Base-by-base conservation (phyloP, 2,888 invertebrate species). In the Hetaerina titia region DNA sequence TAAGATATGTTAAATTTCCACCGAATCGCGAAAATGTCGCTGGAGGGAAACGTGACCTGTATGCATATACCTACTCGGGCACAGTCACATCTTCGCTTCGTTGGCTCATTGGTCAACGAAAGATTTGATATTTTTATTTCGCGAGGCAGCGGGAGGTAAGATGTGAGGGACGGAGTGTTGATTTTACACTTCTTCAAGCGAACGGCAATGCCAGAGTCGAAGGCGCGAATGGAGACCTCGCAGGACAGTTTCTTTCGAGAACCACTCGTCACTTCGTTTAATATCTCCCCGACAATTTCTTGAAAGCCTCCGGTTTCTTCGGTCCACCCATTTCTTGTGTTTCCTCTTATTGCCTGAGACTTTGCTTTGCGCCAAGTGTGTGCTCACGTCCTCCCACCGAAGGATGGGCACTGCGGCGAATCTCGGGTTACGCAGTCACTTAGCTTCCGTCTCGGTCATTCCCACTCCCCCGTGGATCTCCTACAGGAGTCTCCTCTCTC, bases 371-470 rank as follows among this genome's bases (percentile, higher is more conserved):
- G 57, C 6, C 89, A 58, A 56, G 13, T 57, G 89, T 89, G 89
- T 89, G 56, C 89, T n/a, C 89, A 89, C 15, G 89, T 89, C 89
- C 58, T n/a, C 56, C 89, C 19, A 57, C 13, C 9, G 13, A 57
- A 88, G 19, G 22, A 19, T 57, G 8, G 9, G 22, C 57, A 56
- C 56, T 58, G 22, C 9, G 57, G 56, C 22, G 57, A n/a, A 58
- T 89, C 89, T 89, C 89, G 19, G n/a, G 89, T 89, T 89, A 89
- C 89, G 22, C 89, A 89, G 56, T 89, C 89, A 89, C 89, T 89
- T 89, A 89, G n/a, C 89, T 15, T 6, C 89, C n/a, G n/a, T 9
- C 89, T 58, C 57, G 58, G 89, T 89, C 22, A 57, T 89, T 89
- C 89, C 89, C 58, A n/a, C 89, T 57, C 22, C 22, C 0, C 45